Evolutionary conservation across 2,113 vertebrate genomes (phyloP).

Genomic region (Onychorhynchus coronatus): DNA sequence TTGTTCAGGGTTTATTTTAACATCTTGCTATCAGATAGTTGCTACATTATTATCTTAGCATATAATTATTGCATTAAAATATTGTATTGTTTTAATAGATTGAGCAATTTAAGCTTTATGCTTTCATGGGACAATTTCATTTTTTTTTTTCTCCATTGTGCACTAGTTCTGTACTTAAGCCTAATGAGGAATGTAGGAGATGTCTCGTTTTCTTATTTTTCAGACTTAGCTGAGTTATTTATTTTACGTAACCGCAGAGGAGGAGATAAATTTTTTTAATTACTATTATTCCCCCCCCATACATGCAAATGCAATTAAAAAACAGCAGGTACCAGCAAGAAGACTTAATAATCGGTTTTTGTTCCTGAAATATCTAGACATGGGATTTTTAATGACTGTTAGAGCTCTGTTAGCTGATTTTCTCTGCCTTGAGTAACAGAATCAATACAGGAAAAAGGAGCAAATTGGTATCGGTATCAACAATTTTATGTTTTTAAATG

Average conservation of each 20-base stretch:
- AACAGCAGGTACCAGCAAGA: not conserved
- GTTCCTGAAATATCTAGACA: not conserved
- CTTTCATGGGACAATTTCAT: not conserved
- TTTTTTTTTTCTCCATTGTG: rapidly evolving
- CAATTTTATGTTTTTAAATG: not conserved
- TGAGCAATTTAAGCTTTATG: not conserved
- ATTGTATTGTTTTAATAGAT: not conserved
- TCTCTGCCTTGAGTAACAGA: not conserved
- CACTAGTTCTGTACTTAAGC: not conserved
- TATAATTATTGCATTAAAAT: not conserved
- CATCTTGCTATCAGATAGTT: not conserved
- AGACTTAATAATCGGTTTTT: not conserved
- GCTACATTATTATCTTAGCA: not conserved
- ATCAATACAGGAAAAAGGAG: not conserved
- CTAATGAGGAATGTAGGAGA: not conserved
- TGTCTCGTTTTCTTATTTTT: not conserved
- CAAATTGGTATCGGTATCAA: not conserved
- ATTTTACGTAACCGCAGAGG: not conserved
- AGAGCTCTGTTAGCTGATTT: not conserved
- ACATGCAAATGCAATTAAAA: not conserved
- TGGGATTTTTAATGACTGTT: not conserved
- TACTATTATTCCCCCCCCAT: not conserved
- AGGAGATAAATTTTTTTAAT: not conserved
- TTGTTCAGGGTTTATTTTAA: not conserved
- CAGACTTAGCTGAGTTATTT: not conserved